phyloP scores from a whole-genome alignment of 2,113 vertebrate species.

The Uria lomvia region DNA sequence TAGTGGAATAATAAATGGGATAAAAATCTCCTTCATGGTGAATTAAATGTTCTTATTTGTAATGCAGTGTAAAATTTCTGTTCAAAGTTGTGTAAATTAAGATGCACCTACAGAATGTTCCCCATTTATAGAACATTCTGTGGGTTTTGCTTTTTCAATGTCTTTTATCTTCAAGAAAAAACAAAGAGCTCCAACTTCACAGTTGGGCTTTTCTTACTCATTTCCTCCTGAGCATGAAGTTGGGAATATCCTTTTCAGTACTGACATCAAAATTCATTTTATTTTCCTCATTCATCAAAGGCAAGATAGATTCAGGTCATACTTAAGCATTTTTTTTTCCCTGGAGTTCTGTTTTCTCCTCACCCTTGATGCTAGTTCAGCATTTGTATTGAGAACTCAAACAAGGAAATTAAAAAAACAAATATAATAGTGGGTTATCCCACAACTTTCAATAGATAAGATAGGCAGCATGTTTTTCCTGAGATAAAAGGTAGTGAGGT shows the following conservation, averaged over 20 bases:
- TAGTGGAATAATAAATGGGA: not conserved
- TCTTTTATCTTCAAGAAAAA: conserved; percentile 2
- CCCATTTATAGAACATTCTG: not conserved
- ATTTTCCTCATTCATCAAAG: conserved; percentile 11
- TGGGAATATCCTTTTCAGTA: conserved; percentile 16
- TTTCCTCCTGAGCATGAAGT: not conserved
- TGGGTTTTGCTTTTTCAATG: not conserved
- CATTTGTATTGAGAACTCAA: conserved; percentile 19
- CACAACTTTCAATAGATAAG: not conserved
- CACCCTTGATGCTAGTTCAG: not conserved
- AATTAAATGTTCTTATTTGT: not conserved
- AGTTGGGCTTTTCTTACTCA: conserved; percentile 33
- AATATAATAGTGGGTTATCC: not conserved
- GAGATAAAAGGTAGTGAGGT: not conserved
- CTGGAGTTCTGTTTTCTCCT: not conserved
- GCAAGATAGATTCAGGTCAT: conserved; percentile 9
- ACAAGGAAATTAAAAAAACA: not conserved
- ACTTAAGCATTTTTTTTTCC: not conserved
- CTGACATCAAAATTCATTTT: conserved; percentile 24
- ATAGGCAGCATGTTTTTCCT: not conserved
- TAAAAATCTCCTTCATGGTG: not conserved
- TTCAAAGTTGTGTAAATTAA: not conserved
- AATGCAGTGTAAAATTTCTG: not conserved
- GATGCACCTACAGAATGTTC: not conserved
- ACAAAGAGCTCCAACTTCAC: conserved; percentile 2